These are phyloP conservation scores for Rhinatrema bivittatum DNA, from an alignment of 2,797 vertebrate species.

Conservation along the genomic window DNA sequence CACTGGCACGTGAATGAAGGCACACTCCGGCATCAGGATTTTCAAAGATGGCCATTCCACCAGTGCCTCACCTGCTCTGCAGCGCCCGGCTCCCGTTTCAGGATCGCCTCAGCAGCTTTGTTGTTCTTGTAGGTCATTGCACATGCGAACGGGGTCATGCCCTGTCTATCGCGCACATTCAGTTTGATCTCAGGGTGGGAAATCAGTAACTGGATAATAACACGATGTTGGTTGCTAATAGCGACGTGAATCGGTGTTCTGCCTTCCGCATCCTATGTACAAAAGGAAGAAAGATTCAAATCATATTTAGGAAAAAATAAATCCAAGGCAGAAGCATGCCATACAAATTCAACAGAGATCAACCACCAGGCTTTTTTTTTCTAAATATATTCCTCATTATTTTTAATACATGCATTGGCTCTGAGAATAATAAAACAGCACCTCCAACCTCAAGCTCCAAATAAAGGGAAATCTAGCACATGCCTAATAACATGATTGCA, in stretches of 20 bases:
- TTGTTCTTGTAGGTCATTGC: conserved; percentile 98
- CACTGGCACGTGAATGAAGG: no score
- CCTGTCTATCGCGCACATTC: conserved; percentile 85
- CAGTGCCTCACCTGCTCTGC: conserved; percentile 85
- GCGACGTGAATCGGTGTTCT: conserved; percentile 88
- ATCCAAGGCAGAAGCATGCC: neutral
- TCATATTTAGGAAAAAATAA: neutral
- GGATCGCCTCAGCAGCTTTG: conserved; percentile 90
- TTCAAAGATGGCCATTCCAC: no score
- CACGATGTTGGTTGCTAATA: conserved; percentile 87
- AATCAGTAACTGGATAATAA: conserved; percentile 94
- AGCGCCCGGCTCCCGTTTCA: conserved; percentile 89
- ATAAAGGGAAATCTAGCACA: no score
- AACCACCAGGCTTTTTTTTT: no score
- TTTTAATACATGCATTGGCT: no score
- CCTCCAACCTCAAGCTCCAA: no score
- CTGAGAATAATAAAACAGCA: no score
- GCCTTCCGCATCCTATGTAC: conserved; percentile 86
- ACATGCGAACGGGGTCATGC: conserved; percentile 93
- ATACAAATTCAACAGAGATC: no score
- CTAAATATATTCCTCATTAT: no score
- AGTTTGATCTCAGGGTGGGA: conserved; percentile 91
- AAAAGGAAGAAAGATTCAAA: neutral
- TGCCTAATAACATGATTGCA: no score
- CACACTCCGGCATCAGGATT: no score